Percentiles rank a stretch among this genome's conserved stretches.
Evolutionary conservation across 92 coral and sea anemone species (phyloP).

Genomic region (Phenganax stokvisi): DNA sequence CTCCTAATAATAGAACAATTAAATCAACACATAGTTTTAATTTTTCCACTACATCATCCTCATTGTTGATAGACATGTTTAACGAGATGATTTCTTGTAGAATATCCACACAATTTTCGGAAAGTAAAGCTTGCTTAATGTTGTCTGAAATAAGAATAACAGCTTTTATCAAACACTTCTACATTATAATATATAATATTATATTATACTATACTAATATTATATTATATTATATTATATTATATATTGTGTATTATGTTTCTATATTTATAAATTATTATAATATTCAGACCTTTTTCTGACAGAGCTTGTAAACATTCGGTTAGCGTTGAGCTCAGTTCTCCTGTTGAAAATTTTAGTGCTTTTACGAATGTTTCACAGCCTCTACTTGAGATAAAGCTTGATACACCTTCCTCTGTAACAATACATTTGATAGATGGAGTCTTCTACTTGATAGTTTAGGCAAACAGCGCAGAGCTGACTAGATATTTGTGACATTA

Average conservation of each 20-base stretch:
- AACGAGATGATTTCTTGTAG: slow-evolving; percentile 62
- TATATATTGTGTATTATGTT: no score
- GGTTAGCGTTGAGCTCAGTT: not conserved
- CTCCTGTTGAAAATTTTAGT: slow-evolving; percentile 18
- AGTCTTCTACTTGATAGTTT: not conserved
- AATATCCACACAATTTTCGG: slow-evolving; percentile 65
- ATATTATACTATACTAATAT: not conserved
- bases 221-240: no score
- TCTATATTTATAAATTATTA: not conserved
- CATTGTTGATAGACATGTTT: slow-evolving; percentile 37
- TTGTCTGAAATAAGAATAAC: slow-evolving; percentile 48
- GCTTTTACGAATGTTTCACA: slow-evolving; percentile 25
- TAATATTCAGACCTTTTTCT: slow-evolving; percentile 7
- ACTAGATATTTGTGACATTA: not conserved
- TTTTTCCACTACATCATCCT: slow-evolving; percentile 56
- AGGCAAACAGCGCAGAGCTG: not conserved
- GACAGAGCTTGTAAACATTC: slow-evolving; percentile 19
- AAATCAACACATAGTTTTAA: slow-evolving; percentile 72
- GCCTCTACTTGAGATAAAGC: slow-evolving; percentile 20
- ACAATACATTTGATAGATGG: not conserved
- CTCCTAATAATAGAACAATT: slow-evolving; percentile 79
- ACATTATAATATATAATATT: not conserved
- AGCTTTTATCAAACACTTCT: no score
- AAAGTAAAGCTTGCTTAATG: slow-evolving; percentile 65
- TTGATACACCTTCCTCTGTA: slow-evolving; percentile 25